Conservation (phyloP, 2,113 vertebrate species). For the Gymnarchus niloticus region DNA sequence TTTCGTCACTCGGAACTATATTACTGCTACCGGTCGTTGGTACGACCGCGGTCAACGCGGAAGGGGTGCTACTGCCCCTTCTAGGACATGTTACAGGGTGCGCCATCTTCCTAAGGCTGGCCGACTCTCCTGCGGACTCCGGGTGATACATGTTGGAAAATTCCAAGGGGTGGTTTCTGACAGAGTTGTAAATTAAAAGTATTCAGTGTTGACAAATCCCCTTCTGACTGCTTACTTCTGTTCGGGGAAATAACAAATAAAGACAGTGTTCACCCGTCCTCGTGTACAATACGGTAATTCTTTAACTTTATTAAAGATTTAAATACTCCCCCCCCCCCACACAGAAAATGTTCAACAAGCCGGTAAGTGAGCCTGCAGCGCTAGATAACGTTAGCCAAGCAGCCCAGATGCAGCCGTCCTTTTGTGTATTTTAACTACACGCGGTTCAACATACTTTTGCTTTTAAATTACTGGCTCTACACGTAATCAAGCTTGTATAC, state of each 20-base stretch:
- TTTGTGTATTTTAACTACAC: conserved; percentile 16
- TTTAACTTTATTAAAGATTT: conserved; percentile 25
- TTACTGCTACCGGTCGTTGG: conserved; percentile 54
- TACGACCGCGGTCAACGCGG: conserved; percentile 44
- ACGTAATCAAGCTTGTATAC: conserved; percentile 18
- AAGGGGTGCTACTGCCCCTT: conserved; percentile 68
- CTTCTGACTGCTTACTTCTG: neutral
- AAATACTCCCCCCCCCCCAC: neutral
- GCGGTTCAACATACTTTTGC: conserved; percentile 17
- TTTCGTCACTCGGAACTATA: conserved; percentile 60
- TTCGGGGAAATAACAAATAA: neutral
- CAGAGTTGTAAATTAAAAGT: conserved; percentile 7
- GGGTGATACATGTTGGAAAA: conserved; percentile 81
- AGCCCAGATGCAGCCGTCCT: conserved; percentile 17
- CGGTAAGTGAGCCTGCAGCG: conserved; percentile 14
- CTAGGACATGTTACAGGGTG: conserved; percentile 72
- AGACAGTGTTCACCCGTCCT: neutral
- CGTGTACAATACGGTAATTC: conserved; percentile 17
- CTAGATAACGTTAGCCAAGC: conserved; percentile 22
- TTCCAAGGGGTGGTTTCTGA: conserved; percentile 21
- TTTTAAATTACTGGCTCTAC: neutral
- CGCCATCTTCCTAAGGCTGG: conserved; percentile 78
- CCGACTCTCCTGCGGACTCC: conserved; percentile 74
- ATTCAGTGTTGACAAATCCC: neutral
- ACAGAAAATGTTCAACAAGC: neutral